Conservation (phyloP, 2,888 invertebrate species). For the Machimus rusticus region DNA sequence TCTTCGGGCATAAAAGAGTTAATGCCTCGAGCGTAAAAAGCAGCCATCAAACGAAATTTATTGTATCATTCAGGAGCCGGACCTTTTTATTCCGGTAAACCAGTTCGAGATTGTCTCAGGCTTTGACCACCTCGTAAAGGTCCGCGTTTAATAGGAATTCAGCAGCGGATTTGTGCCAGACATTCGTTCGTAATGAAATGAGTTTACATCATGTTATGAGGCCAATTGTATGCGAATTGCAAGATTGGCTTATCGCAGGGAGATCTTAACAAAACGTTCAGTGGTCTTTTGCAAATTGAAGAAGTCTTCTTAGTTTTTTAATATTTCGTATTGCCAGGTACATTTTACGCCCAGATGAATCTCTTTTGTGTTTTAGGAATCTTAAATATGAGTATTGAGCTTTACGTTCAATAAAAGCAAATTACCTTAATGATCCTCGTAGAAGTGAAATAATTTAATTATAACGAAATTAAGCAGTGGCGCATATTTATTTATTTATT, state of each 20-base stretch:
- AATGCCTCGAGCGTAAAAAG: not conserved
- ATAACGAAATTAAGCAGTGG: no score
- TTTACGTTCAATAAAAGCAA: no score
- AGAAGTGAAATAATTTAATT: no score
- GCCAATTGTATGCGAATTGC: not conserved
- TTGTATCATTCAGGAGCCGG: not conserved
- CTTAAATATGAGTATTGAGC: not conserved
- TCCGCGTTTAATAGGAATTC: not conserved
- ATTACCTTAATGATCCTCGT: no score
- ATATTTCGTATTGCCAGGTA: not conserved
- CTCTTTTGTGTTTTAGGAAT: not conserved
- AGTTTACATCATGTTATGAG: not conserved
- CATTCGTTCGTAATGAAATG: not conserved
- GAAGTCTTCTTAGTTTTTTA: not conserved
- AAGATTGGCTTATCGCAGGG: not conserved
- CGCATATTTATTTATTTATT: no score
- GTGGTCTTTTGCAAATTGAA: not conserved
- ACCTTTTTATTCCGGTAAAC: slow-evolving; percentile 1
- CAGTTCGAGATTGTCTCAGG: not conserved
- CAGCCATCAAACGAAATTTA: slow-evolving; percentile 1
- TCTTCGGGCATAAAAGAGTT: not conserved
- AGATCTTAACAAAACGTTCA: not conserved
- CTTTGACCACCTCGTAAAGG: not conserved
- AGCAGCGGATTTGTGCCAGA: not conserved
- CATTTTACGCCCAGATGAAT: not conserved